phyloP scores from a whole-genome alignment of 2,888 invertebrate species.

The Merodon equestris region DNA sequence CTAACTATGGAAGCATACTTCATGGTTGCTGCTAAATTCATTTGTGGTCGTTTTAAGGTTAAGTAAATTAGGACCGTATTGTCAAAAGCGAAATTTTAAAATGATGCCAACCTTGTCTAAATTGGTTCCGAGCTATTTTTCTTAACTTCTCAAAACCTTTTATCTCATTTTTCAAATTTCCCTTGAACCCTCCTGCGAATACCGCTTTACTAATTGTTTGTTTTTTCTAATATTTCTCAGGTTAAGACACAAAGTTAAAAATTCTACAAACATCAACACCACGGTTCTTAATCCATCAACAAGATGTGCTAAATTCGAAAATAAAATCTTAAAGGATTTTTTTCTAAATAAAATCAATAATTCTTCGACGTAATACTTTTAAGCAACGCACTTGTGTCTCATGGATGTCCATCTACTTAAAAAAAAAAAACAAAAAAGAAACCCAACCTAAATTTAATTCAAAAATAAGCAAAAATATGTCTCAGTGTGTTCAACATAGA shows the following conservation, averaged over 20 bases:
- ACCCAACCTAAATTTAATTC: slow-evolving; percentile 17
- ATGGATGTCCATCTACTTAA: slow-evolving; percentile 29
- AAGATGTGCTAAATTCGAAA: slow-evolving; percentile 61
- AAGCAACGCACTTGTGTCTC: slow-evolving; percentile 22
- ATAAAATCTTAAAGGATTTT: too few species aligned
- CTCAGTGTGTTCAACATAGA: not conserved
- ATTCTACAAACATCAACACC: slow-evolving; percentile 17
- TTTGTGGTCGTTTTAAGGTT: too few species aligned
- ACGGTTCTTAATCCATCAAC: slow-evolving; percentile 37
- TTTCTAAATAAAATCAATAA: slow-evolving; percentile 10
- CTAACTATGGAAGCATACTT: too few species aligned
- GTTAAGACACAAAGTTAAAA: slow-evolving; percentile 1
- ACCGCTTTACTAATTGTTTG: too few species aligned
- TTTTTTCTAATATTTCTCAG: slow-evolving; percentile 9
- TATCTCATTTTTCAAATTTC: too few species aligned
- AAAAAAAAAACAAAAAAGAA: slow-evolving; percentile 12
- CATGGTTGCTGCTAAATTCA: too few species aligned
- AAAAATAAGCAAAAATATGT: not conserved
- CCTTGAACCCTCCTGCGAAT: too few species aligned
- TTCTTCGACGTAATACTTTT: slow-evolving; percentile 43
- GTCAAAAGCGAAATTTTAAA: too few species aligned
- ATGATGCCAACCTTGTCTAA: too few species aligned
- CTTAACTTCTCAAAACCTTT: too few species aligned
- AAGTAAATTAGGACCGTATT: too few species aligned
- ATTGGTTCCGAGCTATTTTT: too few species aligned